These are phyloP conservation scores for Proteles cristata DNA, from an alignment of 2,113 vertebrate species.

Conservation along the genomic window DNA sequence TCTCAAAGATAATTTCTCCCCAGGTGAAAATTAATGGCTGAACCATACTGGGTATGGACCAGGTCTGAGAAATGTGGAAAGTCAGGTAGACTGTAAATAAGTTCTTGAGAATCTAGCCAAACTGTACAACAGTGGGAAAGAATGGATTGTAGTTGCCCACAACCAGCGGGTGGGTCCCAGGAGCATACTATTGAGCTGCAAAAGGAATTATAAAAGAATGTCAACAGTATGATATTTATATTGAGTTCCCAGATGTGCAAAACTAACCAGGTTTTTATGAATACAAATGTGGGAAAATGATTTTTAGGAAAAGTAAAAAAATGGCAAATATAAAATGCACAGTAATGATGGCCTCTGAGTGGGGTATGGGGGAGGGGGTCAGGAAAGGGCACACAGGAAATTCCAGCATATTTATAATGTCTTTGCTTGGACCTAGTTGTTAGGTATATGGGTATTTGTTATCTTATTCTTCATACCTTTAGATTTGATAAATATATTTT, in stretches of 20 bases:
- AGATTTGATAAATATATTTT: constrained; percentile 7
- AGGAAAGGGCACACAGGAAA: neutral
- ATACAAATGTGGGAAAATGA: constrained; percentile 19
- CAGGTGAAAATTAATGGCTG: constrained; percentile 28
- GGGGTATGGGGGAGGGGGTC: neutral
- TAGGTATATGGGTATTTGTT: neutral
- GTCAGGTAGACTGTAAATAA: neutral
- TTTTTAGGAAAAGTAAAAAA: constrained; percentile 17
- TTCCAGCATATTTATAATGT: neutral
- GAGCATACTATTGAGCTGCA: neutral
- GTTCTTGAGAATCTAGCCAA: neutral
- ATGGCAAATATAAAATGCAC: neutral
- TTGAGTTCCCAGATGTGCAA: constrained; percentile 1
- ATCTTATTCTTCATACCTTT: neutral
- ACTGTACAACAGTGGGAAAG: neutral
- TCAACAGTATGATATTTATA: neutral
- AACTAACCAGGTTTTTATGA: constrained; percentile 28
- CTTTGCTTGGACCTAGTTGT: constrained; percentile 24
- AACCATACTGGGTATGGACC: neutral
- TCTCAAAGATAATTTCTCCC: neutral
- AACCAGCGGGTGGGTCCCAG: neutral
- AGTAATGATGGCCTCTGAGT: neutral
- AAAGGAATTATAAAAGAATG: neutral
- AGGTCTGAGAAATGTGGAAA: neutral
- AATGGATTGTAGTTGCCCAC: neutral